Base-by-base conservation (phyloP, 2,113 vertebrate species). In the Microcebus tavaratra region DNA sequence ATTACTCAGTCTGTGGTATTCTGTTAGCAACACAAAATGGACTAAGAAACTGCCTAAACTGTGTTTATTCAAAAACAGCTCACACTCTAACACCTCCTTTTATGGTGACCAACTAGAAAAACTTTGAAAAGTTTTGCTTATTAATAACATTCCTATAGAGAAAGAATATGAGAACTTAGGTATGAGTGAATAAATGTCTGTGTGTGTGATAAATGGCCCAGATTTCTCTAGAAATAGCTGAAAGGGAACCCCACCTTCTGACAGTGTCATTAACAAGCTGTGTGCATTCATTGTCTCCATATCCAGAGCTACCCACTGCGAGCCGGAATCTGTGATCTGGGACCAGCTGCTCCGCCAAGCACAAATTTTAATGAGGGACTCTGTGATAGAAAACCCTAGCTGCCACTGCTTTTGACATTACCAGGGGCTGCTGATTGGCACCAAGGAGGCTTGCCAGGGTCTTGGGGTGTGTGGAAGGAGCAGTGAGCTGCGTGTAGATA, bases 281-380 rank as follows among this genome's bases (percentile, higher is more conserved):
- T 53, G 70, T 86, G 61, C 18, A n/a, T 63, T 97, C 63, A 10
- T 63, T 67, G 45, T 88, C 73, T 96, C 75, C 45, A 70, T 61
- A 7, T 84, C 92, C 12, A 2, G 39, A 39, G 50, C 86, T 95
- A 65, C 68, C 92, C 86, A 83, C 55, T 0, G 2, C 3, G 63
- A 90, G 83, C 89, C 4, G 11, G 88, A 91, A 79, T 76, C 94
- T 96, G 80, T 92, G 94, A 97, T 97, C 95, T 89, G 93, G 96
- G 93, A 92, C 89, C 42, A 88, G 85, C 72, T 92, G 53, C 75
- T 91, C 93, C 4, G 0, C 73, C 94, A 75, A 95, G 91, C 86
- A 88, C 45, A 36, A 86, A 97, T 92, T 97, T 97, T 96, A 98
- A 97, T 92, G 94, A 97, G 81, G 48, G 88, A 70, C 76, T 91